These are phyloP conservation scores for Aphidius colemani DNA, from an alignment of 2,888 invertebrate genomes.

Conservation along the genomic window DNA sequence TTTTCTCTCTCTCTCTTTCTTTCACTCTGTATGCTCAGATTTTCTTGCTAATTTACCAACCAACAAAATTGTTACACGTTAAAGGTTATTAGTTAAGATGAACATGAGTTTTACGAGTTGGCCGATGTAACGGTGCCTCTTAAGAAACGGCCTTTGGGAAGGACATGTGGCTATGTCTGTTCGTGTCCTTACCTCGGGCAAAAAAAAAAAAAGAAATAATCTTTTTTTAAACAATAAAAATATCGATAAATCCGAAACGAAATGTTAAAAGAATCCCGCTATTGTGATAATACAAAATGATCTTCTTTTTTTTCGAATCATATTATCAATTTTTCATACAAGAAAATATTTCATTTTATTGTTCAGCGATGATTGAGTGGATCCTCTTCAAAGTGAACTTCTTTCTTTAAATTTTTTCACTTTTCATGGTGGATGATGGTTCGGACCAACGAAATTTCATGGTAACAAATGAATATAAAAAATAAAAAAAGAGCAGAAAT, in stretches of 20 bases:
- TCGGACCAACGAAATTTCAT: too few species aligned
- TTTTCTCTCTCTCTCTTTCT: neutral
- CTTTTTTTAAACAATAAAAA: neutral
- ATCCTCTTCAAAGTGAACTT: too few species aligned
- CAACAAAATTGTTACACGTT: conserved; percentile 7
- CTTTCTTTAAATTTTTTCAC: neutral
- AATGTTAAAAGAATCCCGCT: conserved; percentile 7
- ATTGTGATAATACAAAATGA: neutral
- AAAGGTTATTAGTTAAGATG: conserved; percentile 9
- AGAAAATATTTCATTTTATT: too few species aligned
- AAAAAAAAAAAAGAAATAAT: neutral
- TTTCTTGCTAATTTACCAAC: neutral
- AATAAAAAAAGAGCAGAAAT: too few species aligned
- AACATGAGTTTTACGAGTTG: conserved; percentile 5
- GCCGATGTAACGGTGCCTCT: conserved; percentile 6
- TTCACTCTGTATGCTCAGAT: neutral
- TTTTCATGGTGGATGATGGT: neutral
- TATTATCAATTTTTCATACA: neutral
- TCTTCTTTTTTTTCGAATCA: neutral
- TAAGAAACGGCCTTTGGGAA: conserved; percentile 30
- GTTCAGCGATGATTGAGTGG: too few species aligned
- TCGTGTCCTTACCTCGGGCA: conserved; percentile 17
- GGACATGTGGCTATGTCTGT: conserved; percentile 24
- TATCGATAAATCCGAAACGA: conserved; percentile 16
- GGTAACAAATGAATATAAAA: too few species aligned